These are phyloP conservation scores for Gallinago nigripennis DNA, from an alignment of 2,797 vertebrate genomes.

Conservation along the genomic window DNA sequence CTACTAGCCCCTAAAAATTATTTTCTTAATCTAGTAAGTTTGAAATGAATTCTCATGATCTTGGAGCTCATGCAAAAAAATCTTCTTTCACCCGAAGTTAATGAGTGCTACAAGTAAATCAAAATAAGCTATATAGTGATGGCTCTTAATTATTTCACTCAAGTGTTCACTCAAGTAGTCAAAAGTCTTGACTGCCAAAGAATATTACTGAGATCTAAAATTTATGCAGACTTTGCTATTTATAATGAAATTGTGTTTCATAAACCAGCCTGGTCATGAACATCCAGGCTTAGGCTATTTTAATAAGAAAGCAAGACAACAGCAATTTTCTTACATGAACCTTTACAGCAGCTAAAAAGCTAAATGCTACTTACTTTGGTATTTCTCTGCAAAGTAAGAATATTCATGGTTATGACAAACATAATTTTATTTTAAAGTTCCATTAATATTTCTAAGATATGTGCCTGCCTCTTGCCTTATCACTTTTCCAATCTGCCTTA, in stretches of 20 bases:
- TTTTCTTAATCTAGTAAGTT: background rate
- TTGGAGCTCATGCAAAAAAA: background rate
- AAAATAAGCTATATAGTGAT: background rate
- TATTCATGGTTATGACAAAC: background rate
- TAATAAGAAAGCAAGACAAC: background rate
- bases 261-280: background rate
- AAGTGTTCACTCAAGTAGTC: background rate
- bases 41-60: background rate
- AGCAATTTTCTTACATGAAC: background rate
- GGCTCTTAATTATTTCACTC: background rate
- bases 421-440: background rate
- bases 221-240: background rate
- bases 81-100: background rate
- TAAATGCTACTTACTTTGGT: background rate
- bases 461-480: background rate
- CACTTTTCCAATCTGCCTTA: background rate
- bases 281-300: background rate
- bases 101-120: background rate
- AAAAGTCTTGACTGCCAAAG: background rate
- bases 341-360: background rate
- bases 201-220: background rate
- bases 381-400: background rate
- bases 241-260: constrained; percentile 5
- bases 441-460: background rate
- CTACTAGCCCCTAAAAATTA: background rate